Evolutionary conservation across 2,797 vertebrate genomes (phyloP).

Genomic region (Gallinago stenura): DNA sequence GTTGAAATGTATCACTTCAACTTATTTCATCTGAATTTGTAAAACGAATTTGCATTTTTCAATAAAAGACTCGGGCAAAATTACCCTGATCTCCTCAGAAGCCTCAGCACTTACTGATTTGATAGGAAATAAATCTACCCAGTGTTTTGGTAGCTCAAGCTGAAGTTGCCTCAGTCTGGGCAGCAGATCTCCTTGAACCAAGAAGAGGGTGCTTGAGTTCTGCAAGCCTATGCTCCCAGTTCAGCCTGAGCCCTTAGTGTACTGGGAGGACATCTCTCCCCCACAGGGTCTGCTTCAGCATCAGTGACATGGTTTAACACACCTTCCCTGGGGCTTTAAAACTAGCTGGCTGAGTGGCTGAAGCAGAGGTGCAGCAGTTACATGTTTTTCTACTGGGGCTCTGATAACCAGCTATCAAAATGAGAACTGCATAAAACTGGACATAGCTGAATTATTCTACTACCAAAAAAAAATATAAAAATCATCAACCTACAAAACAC

Average conservation of each 20-base stretch:
- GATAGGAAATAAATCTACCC: not conserved
- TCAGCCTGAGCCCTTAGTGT: rapidly evolving
- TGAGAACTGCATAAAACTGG: not conserved
- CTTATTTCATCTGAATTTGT: not conserved
- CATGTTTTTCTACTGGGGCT: not conserved
- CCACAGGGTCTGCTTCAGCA: not conserved
- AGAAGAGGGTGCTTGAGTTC: not conserved
- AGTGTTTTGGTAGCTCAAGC: not conserved
- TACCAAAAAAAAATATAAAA: not conserved
- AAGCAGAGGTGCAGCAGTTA: not conserved
- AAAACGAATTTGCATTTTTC: not conserved
- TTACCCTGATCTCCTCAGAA: not conserved
- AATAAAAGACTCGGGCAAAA: not conserved
- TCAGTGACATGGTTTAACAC: not conserved
- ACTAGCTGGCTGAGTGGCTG: not conserved
- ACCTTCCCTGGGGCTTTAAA: not conserved
- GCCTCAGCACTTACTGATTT: not conserved
- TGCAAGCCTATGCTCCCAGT: not conserved
- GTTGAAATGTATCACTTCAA: not conserved
- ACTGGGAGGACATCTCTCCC: not conserved
- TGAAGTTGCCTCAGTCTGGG: not conserved
- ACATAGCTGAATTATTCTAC: not conserved
- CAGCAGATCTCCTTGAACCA: not conserved
- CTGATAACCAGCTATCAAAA: not conserved
- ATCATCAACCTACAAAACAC: not conserved